Evolutionary conservation across 30 jellyfish, hydroid and myxozoan species (phyloP).

Genomic region (Cassiopea andromeda): DNA sequence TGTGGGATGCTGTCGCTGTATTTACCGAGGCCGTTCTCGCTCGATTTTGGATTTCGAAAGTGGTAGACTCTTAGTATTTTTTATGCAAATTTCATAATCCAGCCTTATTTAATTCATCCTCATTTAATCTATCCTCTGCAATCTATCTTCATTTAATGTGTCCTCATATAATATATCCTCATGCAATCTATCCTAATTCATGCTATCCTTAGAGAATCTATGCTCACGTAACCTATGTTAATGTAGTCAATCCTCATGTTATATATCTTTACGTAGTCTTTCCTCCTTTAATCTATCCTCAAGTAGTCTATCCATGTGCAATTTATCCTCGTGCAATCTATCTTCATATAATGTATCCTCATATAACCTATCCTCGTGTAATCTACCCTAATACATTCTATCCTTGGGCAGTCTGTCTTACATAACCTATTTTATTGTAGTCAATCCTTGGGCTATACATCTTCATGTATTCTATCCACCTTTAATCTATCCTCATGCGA

Average conservation of each 20-base stretch:
- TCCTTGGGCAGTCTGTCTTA: no score
- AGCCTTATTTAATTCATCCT: no score
- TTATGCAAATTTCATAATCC: not conserved
- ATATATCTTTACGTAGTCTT: not conserved
- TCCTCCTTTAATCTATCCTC: not conserved
- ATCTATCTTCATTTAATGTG: not conserved
- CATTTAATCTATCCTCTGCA: no score
- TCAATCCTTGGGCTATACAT: no score
- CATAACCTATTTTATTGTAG: no score
- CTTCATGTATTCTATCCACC: no score
- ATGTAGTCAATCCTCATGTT: not conserved
- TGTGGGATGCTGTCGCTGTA: constrained; percentile 49
- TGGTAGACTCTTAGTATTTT: constrained; percentile 6
- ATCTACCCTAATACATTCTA: no score
- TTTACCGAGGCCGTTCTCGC: constrained; percentile 43
- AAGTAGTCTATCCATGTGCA: not conserved
- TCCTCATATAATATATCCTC: no score
- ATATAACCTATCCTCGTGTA: not conserved
- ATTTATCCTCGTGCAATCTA: not conserved
- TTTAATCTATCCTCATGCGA: no score
- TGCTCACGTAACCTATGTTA: no score
- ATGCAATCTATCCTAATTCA: not conserved
- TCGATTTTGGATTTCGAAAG: constrained; percentile 56
- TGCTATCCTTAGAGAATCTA: no score
- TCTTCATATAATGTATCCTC: not conserved